Evolutionary conservation across 1,140 invertebrate genomes (phyloP).

Genomic region (Drosophila saltans): DNA sequence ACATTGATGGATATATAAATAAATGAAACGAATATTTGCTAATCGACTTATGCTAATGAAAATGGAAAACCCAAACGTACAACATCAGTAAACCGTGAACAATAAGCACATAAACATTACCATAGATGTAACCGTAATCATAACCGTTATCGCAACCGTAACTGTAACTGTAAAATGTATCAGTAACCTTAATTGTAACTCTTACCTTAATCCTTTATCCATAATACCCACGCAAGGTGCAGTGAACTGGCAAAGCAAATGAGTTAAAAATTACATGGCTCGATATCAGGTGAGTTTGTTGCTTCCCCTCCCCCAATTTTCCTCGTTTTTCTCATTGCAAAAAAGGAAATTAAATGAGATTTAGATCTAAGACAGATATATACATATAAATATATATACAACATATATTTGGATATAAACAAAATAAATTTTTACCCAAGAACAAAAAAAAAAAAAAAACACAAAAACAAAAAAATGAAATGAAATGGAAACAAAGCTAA

Average conservation of each 20-base stretch:
- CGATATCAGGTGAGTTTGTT: constrained; percentile 40
- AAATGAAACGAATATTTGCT: not conserved
- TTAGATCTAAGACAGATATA: constrained; percentile 5
- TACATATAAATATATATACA: not conserved
- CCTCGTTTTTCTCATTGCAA: constrained; percentile 1
- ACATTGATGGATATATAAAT: not conserved
- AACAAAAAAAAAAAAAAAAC: constrained; percentile 2
- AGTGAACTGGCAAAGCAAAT: constrained; percentile 7
- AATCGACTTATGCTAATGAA: constrained; percentile 6
- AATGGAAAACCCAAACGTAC: constrained; percentile 34
- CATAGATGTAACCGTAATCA: constrained; percentile 20
- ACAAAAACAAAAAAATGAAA: not conserved
- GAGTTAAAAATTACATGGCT: constrained; percentile 31
- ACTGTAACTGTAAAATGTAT: not conserved
- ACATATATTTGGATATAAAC: constrained; percentile 25
- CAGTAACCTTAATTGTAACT: constrained; percentile 14
- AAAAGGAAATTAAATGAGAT: not conserved
- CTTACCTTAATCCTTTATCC: constrained; percentile 32
- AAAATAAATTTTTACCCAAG: constrained; percentile 14
- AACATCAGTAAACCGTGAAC: constrained; percentile 35
- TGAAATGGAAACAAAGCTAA: not conserved
- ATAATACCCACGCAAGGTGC: constrained; percentile 28
- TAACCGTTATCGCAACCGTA: constrained; percentile 29
- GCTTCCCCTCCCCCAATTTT: not conserved
- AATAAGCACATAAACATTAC: constrained; percentile 26